Evolutionary conservation across 2,888 invertebrate species (phyloP), one percentile per base, ranked within the genome.

Genomic region (Nomada lathburiana): DNA sequence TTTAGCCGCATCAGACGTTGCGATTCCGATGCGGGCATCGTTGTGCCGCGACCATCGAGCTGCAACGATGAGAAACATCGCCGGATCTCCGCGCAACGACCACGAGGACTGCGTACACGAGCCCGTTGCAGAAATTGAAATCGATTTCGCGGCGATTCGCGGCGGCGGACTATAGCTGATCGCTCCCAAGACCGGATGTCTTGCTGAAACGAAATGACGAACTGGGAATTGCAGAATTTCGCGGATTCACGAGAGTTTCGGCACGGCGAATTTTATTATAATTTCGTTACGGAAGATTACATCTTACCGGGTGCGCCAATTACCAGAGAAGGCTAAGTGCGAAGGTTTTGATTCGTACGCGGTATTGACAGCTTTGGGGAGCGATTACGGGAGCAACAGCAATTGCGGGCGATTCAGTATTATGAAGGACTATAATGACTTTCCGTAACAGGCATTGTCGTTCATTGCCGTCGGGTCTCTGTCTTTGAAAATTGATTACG

Each of bases 121-220:
- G 44, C 57, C 71, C 68, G 36, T 70, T 69, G 53, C 63, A 80
- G 82, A 72, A 71, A 81, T 82, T 75, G 82, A 82, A 81, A 81
- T 82, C 82, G 76, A 76, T 82, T 82, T 73, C 72, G 60, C 64
- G 71, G 68, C 52, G 70, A 63, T 68, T 52, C 78, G 70, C 36
- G 20, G 69, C 18, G 26, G 26, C 36, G 16, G n/a, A 16, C 36
- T 60, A 29, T 36, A 47, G 62, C 44, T 26, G 53, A 42, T 53
- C 5, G 68, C 13, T 52, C 20, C 65, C 20, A 50, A 20, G 20
- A 47, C 47, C 47, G n/a, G 62, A 55, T 63, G 76, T 69, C 62
- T 44, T 63, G 10, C 23, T 62, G 62, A 69, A 29, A 7, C 36
- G 9, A 76, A 69, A 55, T 47, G 18, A 9, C 18, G 1, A 13